These are phyloP conservation scores for Cichladusa arquata DNA, from an alignment of 2,113 vertebrate species.

Conservation along the genomic window DNA sequence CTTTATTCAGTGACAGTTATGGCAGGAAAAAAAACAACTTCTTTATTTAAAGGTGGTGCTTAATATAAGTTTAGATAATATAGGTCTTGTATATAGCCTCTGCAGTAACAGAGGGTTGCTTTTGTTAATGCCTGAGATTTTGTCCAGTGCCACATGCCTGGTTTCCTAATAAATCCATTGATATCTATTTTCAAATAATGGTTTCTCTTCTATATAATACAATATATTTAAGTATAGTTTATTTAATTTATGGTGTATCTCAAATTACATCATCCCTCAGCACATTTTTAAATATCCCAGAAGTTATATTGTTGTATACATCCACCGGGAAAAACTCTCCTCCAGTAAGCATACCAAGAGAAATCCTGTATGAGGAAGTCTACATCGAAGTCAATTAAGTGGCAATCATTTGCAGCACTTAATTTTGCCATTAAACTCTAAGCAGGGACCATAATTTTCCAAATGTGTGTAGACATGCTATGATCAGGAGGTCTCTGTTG, in stretches of 20 bases:
- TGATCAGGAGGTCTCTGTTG: not conserved
- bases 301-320: not conserved
- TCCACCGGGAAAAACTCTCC: slow-evolving; percentile 19
- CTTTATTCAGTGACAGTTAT: not conserved
- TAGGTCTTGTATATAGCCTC: not conserved
- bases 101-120: not conserved
- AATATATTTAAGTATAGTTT: not conserved
- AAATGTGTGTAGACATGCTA: not conserved
- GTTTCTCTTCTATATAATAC: not conserved
- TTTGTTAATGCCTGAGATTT: not conserved
- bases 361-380: slow-evolving; percentile 4
- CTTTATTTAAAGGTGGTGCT: not conserved
- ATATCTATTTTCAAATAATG: not conserved
- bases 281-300: not conserved
- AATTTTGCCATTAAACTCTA: slow-evolving; percentile 29
- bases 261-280: not conserved
- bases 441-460: not conserved
- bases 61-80: not conserved
- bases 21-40: not conserved
- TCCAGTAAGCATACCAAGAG: not conserved
- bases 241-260: not conserved
- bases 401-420: not conserved
- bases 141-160: not conserved
- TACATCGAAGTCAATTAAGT: slow-evolving; percentile 34
- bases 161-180: not conserved